These are phyloP conservation scores for Acronicta alni DNA, from an alignment of 2,888 invertebrate genomes.

Conservation along the genomic window DNA sequence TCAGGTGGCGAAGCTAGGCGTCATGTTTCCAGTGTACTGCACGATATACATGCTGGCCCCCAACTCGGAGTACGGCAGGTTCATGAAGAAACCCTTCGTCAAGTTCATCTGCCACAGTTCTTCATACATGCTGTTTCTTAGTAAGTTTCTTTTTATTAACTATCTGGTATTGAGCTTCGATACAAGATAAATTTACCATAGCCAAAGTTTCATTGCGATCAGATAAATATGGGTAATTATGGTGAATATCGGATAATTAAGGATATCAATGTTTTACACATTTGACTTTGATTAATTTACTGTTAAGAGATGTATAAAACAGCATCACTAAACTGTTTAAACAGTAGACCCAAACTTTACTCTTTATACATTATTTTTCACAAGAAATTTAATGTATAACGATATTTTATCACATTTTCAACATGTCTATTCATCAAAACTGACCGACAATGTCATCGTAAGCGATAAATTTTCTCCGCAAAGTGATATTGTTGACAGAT, in stretches of 20 bases:
- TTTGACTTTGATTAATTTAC: too few relatives aligned
- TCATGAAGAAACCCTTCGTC: conserved; percentile 99
- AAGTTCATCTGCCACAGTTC: conserved; percentile 99
- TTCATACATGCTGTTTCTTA: conserved; percentile 98
- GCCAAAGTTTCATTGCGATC: too few relatives aligned
- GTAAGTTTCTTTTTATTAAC: conserved; percentile 90
- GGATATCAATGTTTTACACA: too few relatives aligned
- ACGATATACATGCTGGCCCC: conserved; percentile 97
- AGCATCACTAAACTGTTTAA: too few relatives aligned
- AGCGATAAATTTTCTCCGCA: not conserved
- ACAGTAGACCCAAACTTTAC: too few relatives aligned
- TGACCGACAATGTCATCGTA: not conserved
- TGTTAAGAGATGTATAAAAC: too few relatives aligned
- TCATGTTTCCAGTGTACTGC: conserved; percentile 98
- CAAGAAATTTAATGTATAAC: too few relatives aligned
- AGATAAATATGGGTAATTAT: too few relatives aligned
- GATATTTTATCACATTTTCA: not conserved
- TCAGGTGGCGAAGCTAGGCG: conserved; percentile 94
- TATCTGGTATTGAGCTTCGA: too few relatives aligned
- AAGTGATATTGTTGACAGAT: conserved; percentile 7
- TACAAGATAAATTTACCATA: too few relatives aligned
- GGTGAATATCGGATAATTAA: too few relatives aligned
- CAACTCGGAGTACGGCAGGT: conserved; percentile 95
- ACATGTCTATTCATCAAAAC: not conserved
- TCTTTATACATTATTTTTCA: too few relatives aligned